Percentiles rank a stretch among this genome's conserved stretches.
These are phyloP conservation scores for Eupithecia pulchellata DNA, from an alignment of 2,888 invertebrate genomes.

Conservation along the genomic window DNA sequence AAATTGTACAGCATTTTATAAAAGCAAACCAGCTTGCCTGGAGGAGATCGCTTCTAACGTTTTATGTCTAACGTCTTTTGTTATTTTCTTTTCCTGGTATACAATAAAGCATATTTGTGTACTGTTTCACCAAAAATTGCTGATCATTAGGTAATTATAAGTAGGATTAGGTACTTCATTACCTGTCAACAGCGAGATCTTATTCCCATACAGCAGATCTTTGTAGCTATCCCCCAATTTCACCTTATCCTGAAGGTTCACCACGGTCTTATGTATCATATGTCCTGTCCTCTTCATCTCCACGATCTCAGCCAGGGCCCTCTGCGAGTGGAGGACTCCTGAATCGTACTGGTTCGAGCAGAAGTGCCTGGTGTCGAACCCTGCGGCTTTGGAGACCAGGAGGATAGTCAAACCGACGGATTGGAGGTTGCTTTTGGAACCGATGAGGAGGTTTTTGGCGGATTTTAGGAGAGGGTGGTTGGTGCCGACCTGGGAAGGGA, in stretches of 20 bases:
- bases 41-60: too few species aligned
- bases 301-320: slow-evolving; percentile 79
- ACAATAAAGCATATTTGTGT: too few species aligned
- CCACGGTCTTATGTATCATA: slow-evolving; percentile 77
- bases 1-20: too few species aligned
- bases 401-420: slow-evolving; percentile 94
- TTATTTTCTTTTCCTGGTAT: too few species aligned
- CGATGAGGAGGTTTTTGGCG: slow-evolving; percentile 92
- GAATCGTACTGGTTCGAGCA: slow-evolving; percentile 67
- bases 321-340: slow-evolving; percentile 76
- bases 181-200: slow-evolving; percentile 78
- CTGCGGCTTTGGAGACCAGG: slow-evolving; percentile 92
- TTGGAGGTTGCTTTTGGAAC: slow-evolving; percentile 93
- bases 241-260: slow-evolving; percentile 69
- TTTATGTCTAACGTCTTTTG: too few species aligned
- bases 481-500: slow-evolving; percentile 87
- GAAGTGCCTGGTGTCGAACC: slow-evolving; percentile 73
- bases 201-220: slow-evolving; percentile 76
- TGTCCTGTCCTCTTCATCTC: slow-evolving; percentile 82
- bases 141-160: too few species aligned
- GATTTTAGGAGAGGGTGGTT: slow-evolving; percentile 95
- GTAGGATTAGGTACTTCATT: not conserved
- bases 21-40: too few species aligned
- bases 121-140: too few species aligned
- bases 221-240: slow-evolving; percentile 66